A percentile compares a stretch with the other conserved stretches of the same genome.
Conservation (phyloP, 2,113 vertebrate species). For the Oxyura jamaicensis region DNA sequence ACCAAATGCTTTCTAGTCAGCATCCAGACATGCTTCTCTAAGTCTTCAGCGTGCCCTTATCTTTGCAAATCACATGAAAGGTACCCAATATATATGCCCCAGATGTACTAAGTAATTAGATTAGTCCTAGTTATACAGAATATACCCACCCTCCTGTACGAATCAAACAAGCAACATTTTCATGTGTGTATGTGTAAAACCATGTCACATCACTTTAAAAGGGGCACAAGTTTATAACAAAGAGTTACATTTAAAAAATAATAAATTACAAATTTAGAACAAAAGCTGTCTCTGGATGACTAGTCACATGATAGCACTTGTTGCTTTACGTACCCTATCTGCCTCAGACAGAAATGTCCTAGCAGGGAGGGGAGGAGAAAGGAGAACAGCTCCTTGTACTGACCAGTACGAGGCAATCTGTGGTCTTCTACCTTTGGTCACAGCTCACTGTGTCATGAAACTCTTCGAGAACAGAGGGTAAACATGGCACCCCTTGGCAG, state of each 20-base stretch:
- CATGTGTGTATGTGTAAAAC: not conserved
- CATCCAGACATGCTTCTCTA: not conserved
- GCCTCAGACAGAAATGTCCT: not conserved
- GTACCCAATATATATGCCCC: not conserved
- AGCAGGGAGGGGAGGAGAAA: not conserved
- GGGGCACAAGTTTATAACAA: no score
- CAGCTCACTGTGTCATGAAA: not conserved
- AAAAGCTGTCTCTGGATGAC: not conserved
- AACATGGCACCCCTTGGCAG: not conserved
- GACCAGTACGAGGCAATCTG: not conserved
- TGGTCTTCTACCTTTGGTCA: not conserved
- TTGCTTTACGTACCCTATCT: not conserved
- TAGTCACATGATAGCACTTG: not conserved
- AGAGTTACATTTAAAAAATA: no score
- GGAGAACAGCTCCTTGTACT: not conserved
- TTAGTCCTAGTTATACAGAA: conserved; percentile 10
- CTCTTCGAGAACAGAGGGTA: not conserved
- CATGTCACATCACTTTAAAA: not conserved
- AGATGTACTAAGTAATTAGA: not conserved
- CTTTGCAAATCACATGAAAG: conserved; percentile 38
- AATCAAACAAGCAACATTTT: not conserved
- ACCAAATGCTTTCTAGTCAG: not conserved
- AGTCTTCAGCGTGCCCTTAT: not conserved
- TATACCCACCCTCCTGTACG: not conserved
- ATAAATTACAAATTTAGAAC: not conserved